phyloP scores from a whole-genome alignment of 1,140 invertebrate species.

The Frieseomelitta varia region DNA sequence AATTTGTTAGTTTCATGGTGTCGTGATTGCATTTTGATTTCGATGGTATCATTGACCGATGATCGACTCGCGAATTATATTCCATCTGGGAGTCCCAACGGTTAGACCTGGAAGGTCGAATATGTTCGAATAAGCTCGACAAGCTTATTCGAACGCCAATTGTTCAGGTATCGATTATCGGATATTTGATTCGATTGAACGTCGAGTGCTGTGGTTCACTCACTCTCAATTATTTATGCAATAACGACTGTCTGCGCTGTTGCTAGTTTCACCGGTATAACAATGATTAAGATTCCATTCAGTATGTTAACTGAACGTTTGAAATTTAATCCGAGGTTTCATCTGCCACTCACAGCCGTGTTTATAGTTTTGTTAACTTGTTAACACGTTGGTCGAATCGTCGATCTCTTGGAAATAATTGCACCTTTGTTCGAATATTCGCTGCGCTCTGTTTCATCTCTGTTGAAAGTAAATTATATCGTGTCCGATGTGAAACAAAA shows the following conservation, averaged over 20 bases:
- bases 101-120: not conserved
- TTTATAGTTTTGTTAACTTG: no score
- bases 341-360: no score
- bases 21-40: not conserved
- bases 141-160: not conserved
- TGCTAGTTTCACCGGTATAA: no score
- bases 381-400: no score
- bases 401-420: no score
- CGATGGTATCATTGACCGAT: not conserved
- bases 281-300: no score
- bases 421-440: no score
- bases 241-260: not conserved
- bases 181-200: not conserved
- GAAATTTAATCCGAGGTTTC: no score
- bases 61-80: slow-evolving; percentile 2
- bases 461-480: no score
- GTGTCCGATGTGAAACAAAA: no score
- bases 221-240: not conserved
- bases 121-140: not conserved
- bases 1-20: not conserved
- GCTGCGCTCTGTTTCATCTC: no score
- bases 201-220: not conserved
- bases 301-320: not conserved
- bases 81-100: no score
- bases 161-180: not conserved